These are phyloP conservation scores for Rhaphigaster nebulosa DNA, from an alignment of 2,888 invertebrate species.

Conservation along the genomic window DNA sequence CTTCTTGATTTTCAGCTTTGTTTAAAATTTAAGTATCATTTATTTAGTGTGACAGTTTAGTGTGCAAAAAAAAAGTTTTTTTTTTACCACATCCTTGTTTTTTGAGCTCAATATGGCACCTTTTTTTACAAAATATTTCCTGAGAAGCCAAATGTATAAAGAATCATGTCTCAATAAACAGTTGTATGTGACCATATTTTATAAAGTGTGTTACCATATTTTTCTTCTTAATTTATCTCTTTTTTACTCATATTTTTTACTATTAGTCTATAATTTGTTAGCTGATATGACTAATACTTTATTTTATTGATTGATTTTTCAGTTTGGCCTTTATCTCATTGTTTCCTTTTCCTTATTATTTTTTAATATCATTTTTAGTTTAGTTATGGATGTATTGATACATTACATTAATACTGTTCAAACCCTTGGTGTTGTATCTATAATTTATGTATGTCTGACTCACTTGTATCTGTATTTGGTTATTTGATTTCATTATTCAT, in stretches of 20 bases:
- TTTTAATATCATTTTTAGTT: background rate
- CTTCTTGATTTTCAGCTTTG: constrained; percentile 64
- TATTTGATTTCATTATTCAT: background rate
- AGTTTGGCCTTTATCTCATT: constrained; percentile 26
- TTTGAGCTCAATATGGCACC: constrained; percentile 64
- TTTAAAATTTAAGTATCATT: constrained; percentile 64
- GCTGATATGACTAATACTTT: background rate
- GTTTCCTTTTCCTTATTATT: background rate
- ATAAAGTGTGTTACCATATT: constrained; percentile 62
- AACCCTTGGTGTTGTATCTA: background rate
- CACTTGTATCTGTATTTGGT: background rate
- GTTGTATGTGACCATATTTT: constrained; percentile 66
- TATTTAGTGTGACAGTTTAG: constrained; percentile 64
- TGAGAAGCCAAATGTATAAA: constrained; percentile 64
- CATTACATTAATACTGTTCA: background rate
- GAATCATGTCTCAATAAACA: constrained; percentile 66
- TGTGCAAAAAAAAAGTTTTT: constrained; percentile 58
- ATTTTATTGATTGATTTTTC: constrained; percentile 26
- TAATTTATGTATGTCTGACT: background rate
- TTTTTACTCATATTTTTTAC: background rate
- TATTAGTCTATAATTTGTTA: constrained; percentile 21
- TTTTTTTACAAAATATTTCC: constrained; percentile 62
- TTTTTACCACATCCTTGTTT: constrained; percentile 61
- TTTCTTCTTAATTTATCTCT: constrained; percentile 1
- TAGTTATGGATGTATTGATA: background rate